Conservation (phyloP, 53 echinoderm and acorn worm genomes). For the Echinarachnius parma region DNA sequence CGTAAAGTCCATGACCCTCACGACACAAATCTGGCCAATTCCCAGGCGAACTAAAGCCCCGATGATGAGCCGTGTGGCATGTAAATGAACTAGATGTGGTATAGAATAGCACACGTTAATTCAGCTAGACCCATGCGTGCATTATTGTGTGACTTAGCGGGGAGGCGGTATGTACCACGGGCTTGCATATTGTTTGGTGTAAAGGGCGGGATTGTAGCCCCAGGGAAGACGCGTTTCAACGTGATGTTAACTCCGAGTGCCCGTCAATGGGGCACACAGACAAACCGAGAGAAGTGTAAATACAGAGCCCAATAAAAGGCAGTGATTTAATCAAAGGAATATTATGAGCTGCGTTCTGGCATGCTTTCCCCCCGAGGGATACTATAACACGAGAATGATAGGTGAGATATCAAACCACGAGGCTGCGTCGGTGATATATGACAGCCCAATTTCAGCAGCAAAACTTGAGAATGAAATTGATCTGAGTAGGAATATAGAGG, state of each 20-base stretch:
- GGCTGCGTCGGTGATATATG: constrained; percentile 21
- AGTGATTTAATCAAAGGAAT: constrained; percentile 37
- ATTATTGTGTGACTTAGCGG: too few relatives aligned
- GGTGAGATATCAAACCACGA: constrained; percentile 29
- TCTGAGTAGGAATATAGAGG: constrained; percentile 12
- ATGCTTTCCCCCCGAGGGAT: constrained; percentile 39
- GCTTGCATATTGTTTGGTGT: too few relatives aligned
- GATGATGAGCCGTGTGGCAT: too few relatives aligned
- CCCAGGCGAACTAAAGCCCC: constrained; percentile 13
- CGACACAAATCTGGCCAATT: constrained; percentile 18
- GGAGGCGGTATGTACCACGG: too few relatives aligned
- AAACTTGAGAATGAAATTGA: not conserved
- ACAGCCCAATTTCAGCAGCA: not conserved
- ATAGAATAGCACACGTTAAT: not conserved
- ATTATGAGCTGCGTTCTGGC: too few relatives aligned
- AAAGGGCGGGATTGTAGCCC: not conserved
- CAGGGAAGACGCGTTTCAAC: too few relatives aligned
- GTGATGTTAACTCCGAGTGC: constrained; percentile 31
- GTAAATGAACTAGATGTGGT: not conserved
- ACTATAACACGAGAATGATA: constrained; percentile 42
- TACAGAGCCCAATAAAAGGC: constrained; percentile 43
- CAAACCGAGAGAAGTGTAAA: constrained; percentile 54
- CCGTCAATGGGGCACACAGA: too few relatives aligned
- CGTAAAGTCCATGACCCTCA: not conserved
- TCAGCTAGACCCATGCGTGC: not conserved